phyloP scores from a whole-genome alignment of 2,113 vertebrate species.

The Ictidomys tridecemlineatus region DNA sequence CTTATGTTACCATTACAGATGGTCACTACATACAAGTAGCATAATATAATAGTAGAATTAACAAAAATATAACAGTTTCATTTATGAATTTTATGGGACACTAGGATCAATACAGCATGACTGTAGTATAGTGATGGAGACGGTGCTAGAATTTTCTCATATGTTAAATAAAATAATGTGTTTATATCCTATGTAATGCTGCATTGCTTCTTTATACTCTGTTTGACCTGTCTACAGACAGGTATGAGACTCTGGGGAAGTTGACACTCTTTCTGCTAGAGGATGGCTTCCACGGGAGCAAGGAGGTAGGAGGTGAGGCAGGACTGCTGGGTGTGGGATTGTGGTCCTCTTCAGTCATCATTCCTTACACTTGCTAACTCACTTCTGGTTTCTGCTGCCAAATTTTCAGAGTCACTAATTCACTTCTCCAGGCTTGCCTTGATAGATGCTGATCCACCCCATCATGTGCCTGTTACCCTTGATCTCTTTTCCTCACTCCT shows the following conservation, averaged over 20 bases:
- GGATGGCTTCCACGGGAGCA: neutral
- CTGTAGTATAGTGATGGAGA: neutral
- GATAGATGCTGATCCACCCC: neutral
- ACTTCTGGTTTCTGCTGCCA: neutral
- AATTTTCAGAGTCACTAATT: slow-evolving; percentile 2
- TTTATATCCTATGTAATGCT: neutral
- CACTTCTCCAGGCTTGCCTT: neutral
- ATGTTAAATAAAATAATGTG: neutral
- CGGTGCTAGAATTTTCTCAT: neutral
- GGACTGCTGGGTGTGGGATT: neutral
- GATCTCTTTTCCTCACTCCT: neutral
- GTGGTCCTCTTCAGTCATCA: neutral
- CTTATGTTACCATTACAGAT: neutral
- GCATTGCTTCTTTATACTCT: neutral
- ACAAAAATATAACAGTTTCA: neutral
- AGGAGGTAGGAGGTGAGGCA: neutral
- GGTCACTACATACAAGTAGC: neutral
- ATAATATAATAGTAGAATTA: neutral
- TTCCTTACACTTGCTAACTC: neutral
- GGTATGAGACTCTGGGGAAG: neutral
- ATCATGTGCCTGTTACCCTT: neutral
- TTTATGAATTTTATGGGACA: neutral
- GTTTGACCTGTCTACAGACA: neutral
- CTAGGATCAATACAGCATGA: neutral
- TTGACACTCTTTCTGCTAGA: neutral